These are phyloP conservation scores for Drosophila insularis DNA, from an alignment of 1,140 invertebrate genomes.

Conservation along the genomic window DNA sequence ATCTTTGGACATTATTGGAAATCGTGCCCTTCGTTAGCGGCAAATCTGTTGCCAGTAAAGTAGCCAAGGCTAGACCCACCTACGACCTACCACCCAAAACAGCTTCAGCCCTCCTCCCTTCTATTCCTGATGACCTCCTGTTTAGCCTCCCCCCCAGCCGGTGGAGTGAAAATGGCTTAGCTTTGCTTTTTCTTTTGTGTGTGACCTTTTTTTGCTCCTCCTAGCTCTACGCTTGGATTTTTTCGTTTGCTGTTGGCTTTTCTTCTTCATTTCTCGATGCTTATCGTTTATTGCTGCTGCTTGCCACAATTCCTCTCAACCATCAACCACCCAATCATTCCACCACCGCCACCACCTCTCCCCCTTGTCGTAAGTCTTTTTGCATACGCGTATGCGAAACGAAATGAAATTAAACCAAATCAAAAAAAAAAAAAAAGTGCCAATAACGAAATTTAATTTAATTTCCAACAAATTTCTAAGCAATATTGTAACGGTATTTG, in stretches of 20 bases:
- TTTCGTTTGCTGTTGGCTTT: slow-evolving; percentile 57
- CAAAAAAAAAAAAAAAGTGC: slow-evolving; percentile 42
- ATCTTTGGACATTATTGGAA: slow-evolving; percentile 62
- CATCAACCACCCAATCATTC: slow-evolving; percentile 10
- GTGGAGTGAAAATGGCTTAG: slow-evolving; percentile 12
- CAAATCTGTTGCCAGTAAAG: slow-evolving; percentile 71
- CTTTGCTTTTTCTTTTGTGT: slow-evolving; percentile 16
- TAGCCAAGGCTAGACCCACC: slow-evolving; percentile 48
- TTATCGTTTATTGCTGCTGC: slow-evolving; percentile 79
- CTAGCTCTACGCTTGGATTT: slow-evolving; percentile 12
- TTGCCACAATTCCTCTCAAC: slow-evolving; percentile 50
- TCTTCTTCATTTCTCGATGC: slow-evolving; percentile 52
- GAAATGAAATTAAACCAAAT: slow-evolving; percentile 43
- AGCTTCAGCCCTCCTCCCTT: neutral
- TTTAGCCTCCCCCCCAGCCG: neutral
- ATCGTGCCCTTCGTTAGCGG: slow-evolving; percentile 77
- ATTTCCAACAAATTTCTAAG: slow-evolving; percentile 36
- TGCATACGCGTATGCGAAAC: slow-evolving; percentile 61
- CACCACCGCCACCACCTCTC: neutral
- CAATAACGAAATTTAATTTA: slow-evolving; percentile 78
- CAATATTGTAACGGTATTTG: slow-evolving; percentile 69
- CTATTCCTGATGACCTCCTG: neutral
- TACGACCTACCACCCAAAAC: neutral
- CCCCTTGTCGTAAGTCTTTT: slow-evolving; percentile 7
- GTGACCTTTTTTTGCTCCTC: slow-evolving; percentile 15